Conservation (phyloP, 2,888 invertebrate genomes). For the Chaitophorus viminalis region DNA sequence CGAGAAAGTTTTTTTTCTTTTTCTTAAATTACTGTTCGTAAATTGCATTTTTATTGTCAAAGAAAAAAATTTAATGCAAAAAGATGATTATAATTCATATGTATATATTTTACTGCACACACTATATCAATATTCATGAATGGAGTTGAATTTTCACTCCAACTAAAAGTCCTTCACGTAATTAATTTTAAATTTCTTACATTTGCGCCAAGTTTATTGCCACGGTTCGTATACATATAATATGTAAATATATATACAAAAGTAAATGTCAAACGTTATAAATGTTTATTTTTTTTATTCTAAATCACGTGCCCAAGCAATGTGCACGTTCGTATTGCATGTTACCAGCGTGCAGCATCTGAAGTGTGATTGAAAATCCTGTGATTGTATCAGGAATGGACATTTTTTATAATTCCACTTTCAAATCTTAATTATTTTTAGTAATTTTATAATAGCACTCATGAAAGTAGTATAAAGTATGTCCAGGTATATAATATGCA, state of each 20-base stretch:
- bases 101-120: neutral
- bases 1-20: slow-evolving; percentile 41
- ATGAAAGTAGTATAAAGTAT: neutral
- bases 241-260: neutral
- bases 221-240: neutral
- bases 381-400: too few species aligned
- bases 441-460: neutral
- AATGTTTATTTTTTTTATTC: neutral
- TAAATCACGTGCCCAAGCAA: neutral
- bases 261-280: neutral
- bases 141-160: neutral
- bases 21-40: neutral
- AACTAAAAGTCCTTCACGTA: neutral
- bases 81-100: neutral
- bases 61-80: slow-evolving; percentile 9
- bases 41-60: slow-evolving; percentile 38
- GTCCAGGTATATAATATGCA: neutral
- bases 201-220: neutral
- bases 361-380: too few species aligned
- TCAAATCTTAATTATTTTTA: neutral
- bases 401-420: neutral
- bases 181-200: neutral
- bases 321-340: too few species aligned
- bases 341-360: too few species aligned
- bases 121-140: neutral